Conservation (phyloP, 1,140 invertebrate species). For the Tigriopus japonicus region DNA sequence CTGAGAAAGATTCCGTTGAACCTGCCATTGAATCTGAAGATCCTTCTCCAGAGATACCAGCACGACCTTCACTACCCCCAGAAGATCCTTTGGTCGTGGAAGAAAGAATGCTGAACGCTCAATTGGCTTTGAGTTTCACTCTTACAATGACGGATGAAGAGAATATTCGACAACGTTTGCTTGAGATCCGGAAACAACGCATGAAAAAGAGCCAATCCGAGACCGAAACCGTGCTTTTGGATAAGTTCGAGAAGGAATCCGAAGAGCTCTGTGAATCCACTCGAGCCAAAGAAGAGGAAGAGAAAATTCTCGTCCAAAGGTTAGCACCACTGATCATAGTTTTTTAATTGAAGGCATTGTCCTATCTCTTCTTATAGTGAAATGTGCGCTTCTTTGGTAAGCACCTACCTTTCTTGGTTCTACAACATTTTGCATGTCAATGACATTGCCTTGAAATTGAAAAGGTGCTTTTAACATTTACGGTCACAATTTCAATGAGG, state of each 20-base stretch:
- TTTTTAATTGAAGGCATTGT: too few species aligned
- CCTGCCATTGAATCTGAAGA: too few species aligned
- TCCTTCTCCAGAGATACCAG: too few species aligned
- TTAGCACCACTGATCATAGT: too few species aligned
- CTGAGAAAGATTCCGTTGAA: background rate
- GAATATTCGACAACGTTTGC: background rate
- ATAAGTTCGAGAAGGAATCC: background rate
- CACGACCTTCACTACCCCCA: background rate
- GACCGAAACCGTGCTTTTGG: background rate
- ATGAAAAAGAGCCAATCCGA: background rate
- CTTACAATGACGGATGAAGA: background rate
- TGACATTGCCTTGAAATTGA: too few species aligned
- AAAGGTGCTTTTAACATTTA: too few species aligned
- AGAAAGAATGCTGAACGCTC: background rate
- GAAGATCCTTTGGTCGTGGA: background rate
- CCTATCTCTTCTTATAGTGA: background rate
- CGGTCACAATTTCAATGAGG: too few species aligned
- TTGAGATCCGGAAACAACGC: background rate
- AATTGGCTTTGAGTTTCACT: background rate
- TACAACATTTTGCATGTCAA: too few species aligned
- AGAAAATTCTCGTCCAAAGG: background rate
- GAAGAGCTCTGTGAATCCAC: background rate
- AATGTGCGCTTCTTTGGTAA: too few species aligned
- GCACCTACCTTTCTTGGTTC: too few species aligned
- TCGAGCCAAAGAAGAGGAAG: background rate